phyloP scores from a whole-genome alignment of 2,113 vertebrate species.

The Athene noctua region DNA sequence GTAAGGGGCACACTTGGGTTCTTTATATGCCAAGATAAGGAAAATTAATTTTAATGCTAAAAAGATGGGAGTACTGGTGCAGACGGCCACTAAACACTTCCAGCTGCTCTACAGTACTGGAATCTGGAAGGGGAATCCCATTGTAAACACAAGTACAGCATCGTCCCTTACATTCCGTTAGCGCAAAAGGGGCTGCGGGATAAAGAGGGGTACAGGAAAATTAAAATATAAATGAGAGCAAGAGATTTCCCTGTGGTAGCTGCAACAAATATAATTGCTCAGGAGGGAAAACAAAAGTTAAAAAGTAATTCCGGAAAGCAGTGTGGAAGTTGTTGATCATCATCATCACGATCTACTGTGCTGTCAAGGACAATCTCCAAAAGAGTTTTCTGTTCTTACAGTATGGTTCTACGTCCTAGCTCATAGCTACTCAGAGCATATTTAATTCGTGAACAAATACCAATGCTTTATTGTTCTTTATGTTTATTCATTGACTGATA shows the following conservation, averaged over 20 bases:
- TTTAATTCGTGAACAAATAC: background rate
- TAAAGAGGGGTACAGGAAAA: background rate
- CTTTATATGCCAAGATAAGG: constrained; percentile 60
- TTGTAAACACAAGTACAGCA: constrained; percentile 12
- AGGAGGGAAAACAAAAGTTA: accelerated
- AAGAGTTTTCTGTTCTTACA: background rate
- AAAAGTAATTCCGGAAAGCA: background rate
- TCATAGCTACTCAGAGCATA: background rate
- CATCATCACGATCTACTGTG: background rate
- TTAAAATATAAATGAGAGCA: background rate
- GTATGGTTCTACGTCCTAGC: background rate
- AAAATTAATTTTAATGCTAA: constrained; percentile 75
- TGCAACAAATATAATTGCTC: background rate
- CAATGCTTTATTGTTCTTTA: background rate
- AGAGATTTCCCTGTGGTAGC: background rate
- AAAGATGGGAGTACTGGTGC: constrained; percentile 55
- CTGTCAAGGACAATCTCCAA: background rate
- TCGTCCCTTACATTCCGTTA: background rate
- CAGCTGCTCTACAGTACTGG: constrained; percentile 58
- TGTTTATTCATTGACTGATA: background rate
- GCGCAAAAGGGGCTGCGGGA: background rate
- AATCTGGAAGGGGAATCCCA: constrained; percentile 26
- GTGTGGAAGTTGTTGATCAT: background rate
- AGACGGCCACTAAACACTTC: constrained; percentile 60
- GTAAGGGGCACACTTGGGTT: constrained; percentile 44